Percentiles rank a stretch among this genome's conserved stretches.
These are phyloP conservation scores for Megalopta genalis DNA, from an alignment of 1,140 invertebrate genomes.

Conservation along the genomic window DNA sequence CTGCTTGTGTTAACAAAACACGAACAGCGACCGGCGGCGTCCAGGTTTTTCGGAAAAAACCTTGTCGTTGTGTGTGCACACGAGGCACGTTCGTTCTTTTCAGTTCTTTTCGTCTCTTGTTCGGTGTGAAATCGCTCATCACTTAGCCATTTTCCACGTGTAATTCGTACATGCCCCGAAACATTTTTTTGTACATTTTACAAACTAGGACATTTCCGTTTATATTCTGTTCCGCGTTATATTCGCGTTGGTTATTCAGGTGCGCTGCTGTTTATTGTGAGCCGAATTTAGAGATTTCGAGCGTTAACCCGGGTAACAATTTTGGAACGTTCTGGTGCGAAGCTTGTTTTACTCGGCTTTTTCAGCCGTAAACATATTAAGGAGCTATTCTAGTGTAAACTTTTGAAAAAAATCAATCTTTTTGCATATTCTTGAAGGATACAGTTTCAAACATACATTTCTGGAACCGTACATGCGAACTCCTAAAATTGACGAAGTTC, in stretches of 20 bases:
- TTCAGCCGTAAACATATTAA: too few species aligned
- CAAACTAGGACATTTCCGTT: constrained; percentile 23
- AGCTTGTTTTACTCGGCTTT: neutral
- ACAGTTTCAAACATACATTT: too few species aligned
- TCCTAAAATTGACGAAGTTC: too few species aligned
- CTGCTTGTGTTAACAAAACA: constrained; percentile 56
- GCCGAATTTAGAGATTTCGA: constrained; percentile 40
- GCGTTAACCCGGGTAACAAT: constrained; percentile 16
- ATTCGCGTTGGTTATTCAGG: constrained; percentile 46
- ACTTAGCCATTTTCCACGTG: neutral
- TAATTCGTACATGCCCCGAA: neutral
- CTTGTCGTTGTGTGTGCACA: neutral
- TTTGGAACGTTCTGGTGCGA: neutral
- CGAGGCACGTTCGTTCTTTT: constrained; percentile 1
- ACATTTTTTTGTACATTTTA: neutral
- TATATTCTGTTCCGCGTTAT: constrained; percentile 3
- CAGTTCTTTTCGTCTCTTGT: constrained; percentile 5
- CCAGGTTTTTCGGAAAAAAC: constrained; percentile 36
- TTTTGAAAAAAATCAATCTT: too few species aligned
- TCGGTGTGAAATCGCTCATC: constrained; percentile 4
- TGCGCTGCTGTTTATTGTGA: constrained; percentile 38
- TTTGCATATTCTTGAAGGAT: too few species aligned
- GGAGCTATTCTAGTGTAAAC: too few species aligned
- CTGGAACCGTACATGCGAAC: too few species aligned
- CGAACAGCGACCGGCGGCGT: constrained; percentile 23